These are phyloP conservation scores for Stenchaetothrips biformis DNA, from an alignment of 2,888 invertebrate genomes.

Conservation along the genomic window DNA sequence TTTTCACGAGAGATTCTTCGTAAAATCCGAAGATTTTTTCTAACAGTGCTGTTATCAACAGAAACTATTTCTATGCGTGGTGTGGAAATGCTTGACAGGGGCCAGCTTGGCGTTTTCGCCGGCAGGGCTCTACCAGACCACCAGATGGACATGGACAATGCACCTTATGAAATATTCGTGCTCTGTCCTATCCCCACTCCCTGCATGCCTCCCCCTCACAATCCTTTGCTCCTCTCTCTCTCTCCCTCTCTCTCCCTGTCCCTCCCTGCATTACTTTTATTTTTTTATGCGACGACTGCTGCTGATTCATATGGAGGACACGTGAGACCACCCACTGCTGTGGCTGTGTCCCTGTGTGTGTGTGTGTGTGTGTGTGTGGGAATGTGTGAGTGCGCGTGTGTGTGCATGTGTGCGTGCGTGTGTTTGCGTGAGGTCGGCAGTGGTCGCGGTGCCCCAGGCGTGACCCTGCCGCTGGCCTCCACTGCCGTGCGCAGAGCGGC, in stretches of 20 bases:
- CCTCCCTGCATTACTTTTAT: neutral
- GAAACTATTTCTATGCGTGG: no score
- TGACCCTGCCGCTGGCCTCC: no score
- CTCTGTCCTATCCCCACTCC: neutral
- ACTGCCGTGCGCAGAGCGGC: no score
- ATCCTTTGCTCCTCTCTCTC: neutral
- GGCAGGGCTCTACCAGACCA: no score
- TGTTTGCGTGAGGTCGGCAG: neutral
- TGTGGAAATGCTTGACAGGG: no score
- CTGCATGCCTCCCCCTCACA: neutral
- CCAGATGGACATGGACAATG: constrained; percentile 24
- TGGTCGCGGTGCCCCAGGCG: no score
- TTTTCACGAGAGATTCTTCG: no score
- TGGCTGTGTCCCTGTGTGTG: neutral
- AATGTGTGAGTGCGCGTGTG: no score
- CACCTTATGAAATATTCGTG: constrained; percentile 25
- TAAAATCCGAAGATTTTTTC: no score
- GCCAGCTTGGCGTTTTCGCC: no score
- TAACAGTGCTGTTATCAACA: no score
- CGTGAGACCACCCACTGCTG: neutral
- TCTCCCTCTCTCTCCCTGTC: neutral
- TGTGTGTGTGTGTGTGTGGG: neutral
- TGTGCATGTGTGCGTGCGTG: neutral
- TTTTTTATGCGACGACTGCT: constrained; percentile 16
- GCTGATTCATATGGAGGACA: constrained; percentile 21